These are phyloP conservation scores for Odontesthes bonariensis DNA, from an alignment of 2,113 vertebrate genomes.

Conservation along the genomic window DNA sequence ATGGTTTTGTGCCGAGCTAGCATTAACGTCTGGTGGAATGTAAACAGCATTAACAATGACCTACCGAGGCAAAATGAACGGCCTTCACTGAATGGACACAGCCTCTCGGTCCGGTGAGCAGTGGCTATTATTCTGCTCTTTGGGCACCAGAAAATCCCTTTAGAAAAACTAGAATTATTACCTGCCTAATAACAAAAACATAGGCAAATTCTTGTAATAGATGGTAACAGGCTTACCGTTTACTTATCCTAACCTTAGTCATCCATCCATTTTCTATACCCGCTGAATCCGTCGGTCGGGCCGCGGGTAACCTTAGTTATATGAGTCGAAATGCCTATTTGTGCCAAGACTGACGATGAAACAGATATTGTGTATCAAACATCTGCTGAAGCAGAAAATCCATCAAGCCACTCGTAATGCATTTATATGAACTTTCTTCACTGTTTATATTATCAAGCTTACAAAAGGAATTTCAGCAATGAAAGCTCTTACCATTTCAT, in stretches of 20 bases:
- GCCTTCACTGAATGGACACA: too few species aligned
- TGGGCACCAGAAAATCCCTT: neutral
- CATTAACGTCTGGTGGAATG: too few species aligned
- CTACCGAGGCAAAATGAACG: too few species aligned
- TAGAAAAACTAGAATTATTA: neutral
- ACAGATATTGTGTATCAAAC: neutral
- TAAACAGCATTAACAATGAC: too few species aligned
- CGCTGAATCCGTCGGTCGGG: too few species aligned
- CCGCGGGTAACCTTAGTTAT: slow-evolving; percentile 1
- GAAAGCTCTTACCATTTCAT: slow-evolving; percentile 36
- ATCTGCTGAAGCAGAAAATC: slow-evolving; percentile 15
- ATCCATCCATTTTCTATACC: too few species aligned
- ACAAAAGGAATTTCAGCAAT: slow-evolving; percentile 38
- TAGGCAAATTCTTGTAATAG: neutral
- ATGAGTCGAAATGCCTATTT: neutral
- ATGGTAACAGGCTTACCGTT: neutral
- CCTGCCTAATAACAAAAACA: neutral
- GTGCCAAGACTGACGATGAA: neutral
- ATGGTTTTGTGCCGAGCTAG: too few species aligned
- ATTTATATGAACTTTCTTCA: slow-evolving; percentile 9
- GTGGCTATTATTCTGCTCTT: neutral
- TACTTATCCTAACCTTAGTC: neutral
- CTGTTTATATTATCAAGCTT: slow-evolving; percentile 25
- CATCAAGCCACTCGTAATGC: slow-evolving; percentile 17
- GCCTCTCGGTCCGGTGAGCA: too few species aligned